Evolutionary conservation across 1,140 invertebrate species (phyloP).

Genomic region (Drosophila truncata): DNA sequence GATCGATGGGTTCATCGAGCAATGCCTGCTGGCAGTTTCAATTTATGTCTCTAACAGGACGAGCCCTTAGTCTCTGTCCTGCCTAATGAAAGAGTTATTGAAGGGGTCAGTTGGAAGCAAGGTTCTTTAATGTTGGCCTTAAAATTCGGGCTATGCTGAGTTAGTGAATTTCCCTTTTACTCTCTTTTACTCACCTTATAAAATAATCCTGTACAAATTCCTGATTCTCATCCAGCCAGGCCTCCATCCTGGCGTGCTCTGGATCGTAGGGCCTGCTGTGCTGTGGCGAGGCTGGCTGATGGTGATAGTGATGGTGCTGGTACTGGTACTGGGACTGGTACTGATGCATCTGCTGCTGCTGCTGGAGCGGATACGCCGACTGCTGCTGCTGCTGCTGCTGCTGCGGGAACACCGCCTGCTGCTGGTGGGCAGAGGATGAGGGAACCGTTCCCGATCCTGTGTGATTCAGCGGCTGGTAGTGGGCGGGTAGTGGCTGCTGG

Average conservation of each 20-base stretch:
- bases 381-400: constrained; percentile 42
- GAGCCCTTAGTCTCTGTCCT: background rate
- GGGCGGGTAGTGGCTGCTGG: constrained; percentile 69
- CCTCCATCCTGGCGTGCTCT: constrained; percentile 94
- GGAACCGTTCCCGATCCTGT: constrained; percentile 43
- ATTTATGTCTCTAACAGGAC: constrained; percentile 26
- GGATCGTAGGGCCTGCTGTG: constrained; percentile 89
- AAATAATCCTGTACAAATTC: constrained; percentile 98
- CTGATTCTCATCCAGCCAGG: constrained; percentile 98
- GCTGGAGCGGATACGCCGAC: constrained; percentile 13
- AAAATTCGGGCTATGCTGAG: no score
- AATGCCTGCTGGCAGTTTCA: constrained; percentile 23
- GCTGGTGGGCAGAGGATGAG: constrained; percentile 50
- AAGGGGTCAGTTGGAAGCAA: background rate
- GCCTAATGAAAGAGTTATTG: constrained; percentile 8
- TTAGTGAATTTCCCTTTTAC: background rate
- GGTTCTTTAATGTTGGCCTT: constrained; percentile 15
- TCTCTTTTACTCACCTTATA: constrained; percentile 88
- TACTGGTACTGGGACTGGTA: constrained; percentile 54
- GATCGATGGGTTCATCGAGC: constrained; percentile 43
- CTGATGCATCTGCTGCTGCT: constrained; percentile 53
- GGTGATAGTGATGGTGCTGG: constrained; percentile 66
- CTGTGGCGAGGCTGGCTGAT: constrained; percentile 85
- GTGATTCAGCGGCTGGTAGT: constrained; percentile 63
- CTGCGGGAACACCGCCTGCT: constrained; percentile 40